phyloP scores from a whole-genome alignment of 1,140 invertebrate species.

The Drosophila nebulosa region DNA sequence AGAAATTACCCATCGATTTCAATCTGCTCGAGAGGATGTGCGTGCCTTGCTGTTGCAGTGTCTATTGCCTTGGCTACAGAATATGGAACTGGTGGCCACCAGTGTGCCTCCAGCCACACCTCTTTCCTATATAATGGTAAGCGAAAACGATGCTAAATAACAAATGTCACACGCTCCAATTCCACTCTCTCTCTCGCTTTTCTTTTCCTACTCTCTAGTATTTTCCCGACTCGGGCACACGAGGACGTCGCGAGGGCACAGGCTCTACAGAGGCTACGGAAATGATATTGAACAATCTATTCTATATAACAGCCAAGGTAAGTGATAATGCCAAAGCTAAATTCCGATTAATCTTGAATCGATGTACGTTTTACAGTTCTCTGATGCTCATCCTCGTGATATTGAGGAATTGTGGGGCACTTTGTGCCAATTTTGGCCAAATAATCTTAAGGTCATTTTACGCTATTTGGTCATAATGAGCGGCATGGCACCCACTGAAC shows the following conservation, averaged over 20 bases:
- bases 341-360: not conserved
- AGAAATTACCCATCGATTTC: constrained; percentile 98
- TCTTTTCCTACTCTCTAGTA: constrained; percentile 82
- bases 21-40: constrained; percentile 95
- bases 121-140: constrained; percentile 90
- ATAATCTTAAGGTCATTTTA: constrained; percentile 98
- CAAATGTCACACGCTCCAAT: constrained; percentile 8
- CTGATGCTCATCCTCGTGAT: constrained; percentile 96
- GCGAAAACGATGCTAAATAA: not conserved
- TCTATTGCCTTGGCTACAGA: constrained; percentile 97
- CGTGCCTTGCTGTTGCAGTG: constrained; percentile 94
- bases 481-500: constrained; percentile 95
- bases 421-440: constrained; percentile 96
- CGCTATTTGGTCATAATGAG: constrained; percentile 98
- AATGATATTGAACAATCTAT: constrained; percentile 99
- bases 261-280: constrained; percentile 99
- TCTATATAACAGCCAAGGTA: constrained; percentile 98
- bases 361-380: constrained; percentile 86
- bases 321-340: constrained; percentile 3
- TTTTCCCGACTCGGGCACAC: constrained; percentile 86
- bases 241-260: constrained; percentile 93
- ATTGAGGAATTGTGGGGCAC: constrained; percentile 98
- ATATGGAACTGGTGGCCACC: constrained; percentile 99
- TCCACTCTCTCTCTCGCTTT: not conserved
- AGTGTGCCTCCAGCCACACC: constrained; percentile 93